Conservation (phyloP, 2,888 invertebrate genomes). For the Seira musarum region DNA sequence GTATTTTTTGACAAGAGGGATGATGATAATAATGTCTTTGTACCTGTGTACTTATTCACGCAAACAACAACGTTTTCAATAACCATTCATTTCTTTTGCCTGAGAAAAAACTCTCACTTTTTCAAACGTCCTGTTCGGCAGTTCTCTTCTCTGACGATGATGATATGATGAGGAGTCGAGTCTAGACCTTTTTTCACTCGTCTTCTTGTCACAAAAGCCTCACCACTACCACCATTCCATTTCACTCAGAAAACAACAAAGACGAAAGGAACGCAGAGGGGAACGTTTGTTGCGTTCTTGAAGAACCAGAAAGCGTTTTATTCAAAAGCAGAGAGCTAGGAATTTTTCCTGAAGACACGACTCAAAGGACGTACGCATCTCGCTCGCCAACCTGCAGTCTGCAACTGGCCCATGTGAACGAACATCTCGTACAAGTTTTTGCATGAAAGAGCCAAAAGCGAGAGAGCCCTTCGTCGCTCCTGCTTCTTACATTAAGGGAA, state of each 20-base stretch:
- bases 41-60: neutral
- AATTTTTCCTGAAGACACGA: neutral
- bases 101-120: slow-evolving; percentile 27
- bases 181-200: neutral
- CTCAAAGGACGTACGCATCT: slow-evolving; percentile 30
- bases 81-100: slow-evolving; percentile 25
- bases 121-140: slow-evolving; percentile 20
- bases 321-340: neutral
- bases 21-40: slow-evolving; percentile 18
- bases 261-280: neutral
- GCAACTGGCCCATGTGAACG: slow-evolving; percentile 58
- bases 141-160: slow-evolving; percentile 15
- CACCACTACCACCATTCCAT: neutral
- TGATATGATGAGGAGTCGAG: slow-evolving; percentile 9
- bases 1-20: neutral
- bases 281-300: neutral
- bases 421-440: slow-evolving; percentile 38
- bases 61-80: slow-evolving; percentile 37
- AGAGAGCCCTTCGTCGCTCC: slow-evolving; percentile 45
- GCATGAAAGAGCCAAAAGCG: slow-evolving; percentile 14
- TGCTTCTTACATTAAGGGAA: neutral
- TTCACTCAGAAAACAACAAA: neutral
- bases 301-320: neutral
- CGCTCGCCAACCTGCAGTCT: slow-evolving; percentile 52
- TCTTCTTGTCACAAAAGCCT: too few species aligned